Evolutionary conservation across 2,797 vertebrate species (phyloP).

Genomic region (Fratercula arctica): DNA sequence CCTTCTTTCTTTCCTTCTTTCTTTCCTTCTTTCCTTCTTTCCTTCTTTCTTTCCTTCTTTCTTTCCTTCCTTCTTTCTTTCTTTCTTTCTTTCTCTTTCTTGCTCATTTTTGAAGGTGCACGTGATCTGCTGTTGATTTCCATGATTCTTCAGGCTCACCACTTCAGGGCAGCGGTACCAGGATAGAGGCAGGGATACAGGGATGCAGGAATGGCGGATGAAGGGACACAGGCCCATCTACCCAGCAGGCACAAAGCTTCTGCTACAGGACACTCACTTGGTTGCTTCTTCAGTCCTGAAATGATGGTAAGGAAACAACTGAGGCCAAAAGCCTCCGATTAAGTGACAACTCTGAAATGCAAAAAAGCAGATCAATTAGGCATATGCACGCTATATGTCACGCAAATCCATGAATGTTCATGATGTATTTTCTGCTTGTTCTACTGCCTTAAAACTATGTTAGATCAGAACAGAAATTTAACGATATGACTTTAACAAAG

Average conservation of each 20-base stretch:
- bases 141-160: neutral
- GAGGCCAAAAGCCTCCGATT: fast-evolving
- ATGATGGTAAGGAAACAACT: neutral
- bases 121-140: fast-evolving
- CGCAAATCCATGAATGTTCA: fast-evolving
- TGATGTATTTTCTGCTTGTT: neutral
- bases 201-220: fast-evolving
- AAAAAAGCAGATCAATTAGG: neutral
- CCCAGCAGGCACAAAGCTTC: neutral
- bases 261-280: neutral
- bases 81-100: neutral
- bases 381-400: neutral
- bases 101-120: neutral
- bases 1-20: too few relatives aligned
- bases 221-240: neutral
- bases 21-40: too few relatives aligned
- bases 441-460: neutral
- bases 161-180: neutral
- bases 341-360: neutral
- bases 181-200: neutral
- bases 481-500: neutral
- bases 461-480: neutral
- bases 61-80: too few relatives aligned
- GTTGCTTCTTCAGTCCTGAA: neutral
- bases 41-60: too few relatives aligned